Percentiles rank a stretch among this genome's conserved stretches.
Conservation (phyloP, 2,797 vertebrate species). For the Channallabes apus region DNA sequence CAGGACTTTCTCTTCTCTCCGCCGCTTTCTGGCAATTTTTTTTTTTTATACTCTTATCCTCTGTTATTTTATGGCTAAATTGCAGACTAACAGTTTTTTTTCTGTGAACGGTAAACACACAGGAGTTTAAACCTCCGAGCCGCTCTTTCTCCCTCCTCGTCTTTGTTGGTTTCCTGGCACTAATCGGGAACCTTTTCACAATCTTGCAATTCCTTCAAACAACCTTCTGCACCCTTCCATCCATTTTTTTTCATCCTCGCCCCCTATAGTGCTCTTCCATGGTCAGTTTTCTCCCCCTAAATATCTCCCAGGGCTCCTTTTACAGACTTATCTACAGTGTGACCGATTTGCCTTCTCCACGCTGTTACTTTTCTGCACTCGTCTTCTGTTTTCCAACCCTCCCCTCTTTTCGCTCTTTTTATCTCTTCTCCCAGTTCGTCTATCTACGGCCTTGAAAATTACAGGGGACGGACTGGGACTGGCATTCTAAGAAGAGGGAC, state of each 20-base stretch:
- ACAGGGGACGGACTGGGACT: slow-evolving; percentile 3
- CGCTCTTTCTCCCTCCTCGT: slow-evolving; percentile 74
- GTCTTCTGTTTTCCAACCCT: neutral
- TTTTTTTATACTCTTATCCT: neutral
- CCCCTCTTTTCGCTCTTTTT: slow-evolving; percentile 50
- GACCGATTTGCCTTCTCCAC: neutral
- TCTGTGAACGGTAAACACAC: slow-evolving; percentile 79
- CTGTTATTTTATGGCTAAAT: slow-evolving; percentile 68
- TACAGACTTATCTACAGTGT: slow-evolving; percentile 6
- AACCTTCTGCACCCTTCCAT: slow-evolving; percentile 47
- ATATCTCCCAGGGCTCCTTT: neutral
- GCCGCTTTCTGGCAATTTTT: slow-evolving; percentile 19
- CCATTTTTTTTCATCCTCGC: neutral
- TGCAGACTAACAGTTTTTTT: slow-evolving; percentile 81
- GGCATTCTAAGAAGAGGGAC: slow-evolving; percentile 8
- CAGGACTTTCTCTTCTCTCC: neutral
- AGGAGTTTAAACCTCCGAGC: slow-evolving; percentile 77
- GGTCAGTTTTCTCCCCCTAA: slow-evolving; percentile 4
- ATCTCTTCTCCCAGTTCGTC: slow-evolving; percentile 58
- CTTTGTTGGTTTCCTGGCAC: slow-evolving; percentile 79
- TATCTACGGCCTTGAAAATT: slow-evolving; percentile 35
- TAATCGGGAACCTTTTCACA: slow-evolving; percentile 66
- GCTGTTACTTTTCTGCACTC: neutral
- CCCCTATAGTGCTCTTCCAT: neutral
- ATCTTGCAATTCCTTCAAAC: slow-evolving; percentile 51